These are phyloP conservation scores for Asbolus verrucosus DNA, from an alignment of 1,140 invertebrate genomes.

Conservation along the genomic window DNA sequence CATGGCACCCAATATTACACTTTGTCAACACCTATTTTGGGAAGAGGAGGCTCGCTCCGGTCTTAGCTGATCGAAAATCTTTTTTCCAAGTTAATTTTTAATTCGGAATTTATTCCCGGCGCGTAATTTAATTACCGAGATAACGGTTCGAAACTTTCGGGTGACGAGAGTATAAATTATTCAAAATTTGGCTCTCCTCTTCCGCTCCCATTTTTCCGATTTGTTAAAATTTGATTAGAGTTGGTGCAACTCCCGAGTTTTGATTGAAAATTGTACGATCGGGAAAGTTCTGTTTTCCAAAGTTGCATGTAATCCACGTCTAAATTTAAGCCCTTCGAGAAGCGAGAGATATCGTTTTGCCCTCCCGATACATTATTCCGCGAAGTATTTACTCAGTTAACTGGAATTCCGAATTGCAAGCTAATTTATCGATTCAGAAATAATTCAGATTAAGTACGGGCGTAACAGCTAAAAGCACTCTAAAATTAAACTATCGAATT, in stretches of 20 bases:
- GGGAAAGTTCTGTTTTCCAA: slow-evolving; percentile 9
- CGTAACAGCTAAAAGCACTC: slow-evolving; percentile 30
- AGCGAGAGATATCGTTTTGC: slow-evolving; percentile 35
- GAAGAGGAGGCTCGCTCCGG: no score
- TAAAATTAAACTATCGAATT: slow-evolving; percentile 19
- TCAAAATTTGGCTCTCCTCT: neutral
- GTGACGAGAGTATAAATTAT: neutral
- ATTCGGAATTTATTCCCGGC: neutral
- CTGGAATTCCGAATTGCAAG: slow-evolving; percentile 31
- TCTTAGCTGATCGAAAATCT: neutral
- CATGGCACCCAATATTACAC: slow-evolving; percentile 12
- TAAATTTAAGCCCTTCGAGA: slow-evolving; percentile 36
- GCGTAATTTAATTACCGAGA: slow-evolving; percentile 18
- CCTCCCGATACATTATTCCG: slow-evolving; percentile 29
- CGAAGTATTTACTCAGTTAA: slow-evolving; percentile 34
- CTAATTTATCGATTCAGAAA: slow-evolving; percentile 34
- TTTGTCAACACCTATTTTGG: slow-evolving; percentile 26
- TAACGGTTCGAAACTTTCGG: neutral
- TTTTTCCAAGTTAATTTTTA: neutral
- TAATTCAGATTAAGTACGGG: slow-evolving; percentile 25
- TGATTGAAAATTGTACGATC: slow-evolving; percentile 23
- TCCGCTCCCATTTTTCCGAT: neutral
- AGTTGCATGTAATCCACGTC: slow-evolving; percentile 31
- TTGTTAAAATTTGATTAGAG: slow-evolving; percentile 28
- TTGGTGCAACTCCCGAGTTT: no score